Conservation (phyloP, 92 coral and sea anemone species). For the Blastomussa wellsi region DNA sequence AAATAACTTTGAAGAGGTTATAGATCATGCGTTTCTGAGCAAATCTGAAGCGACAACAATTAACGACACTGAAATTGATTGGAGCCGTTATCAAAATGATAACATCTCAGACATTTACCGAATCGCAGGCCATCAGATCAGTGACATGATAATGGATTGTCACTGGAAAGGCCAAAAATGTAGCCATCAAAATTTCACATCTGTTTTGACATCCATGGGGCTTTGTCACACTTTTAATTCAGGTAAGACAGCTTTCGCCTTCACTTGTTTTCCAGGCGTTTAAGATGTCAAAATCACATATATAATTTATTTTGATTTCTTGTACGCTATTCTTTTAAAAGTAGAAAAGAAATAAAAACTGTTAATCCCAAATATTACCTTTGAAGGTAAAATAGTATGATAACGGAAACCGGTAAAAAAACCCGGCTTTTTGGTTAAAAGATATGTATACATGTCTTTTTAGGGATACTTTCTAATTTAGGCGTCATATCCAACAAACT, state of each 20-base stretch:
- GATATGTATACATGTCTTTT: too few species aligned
- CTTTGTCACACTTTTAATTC: slow-evolving; percentile 61
- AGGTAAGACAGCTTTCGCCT: slow-evolving; percentile 23
- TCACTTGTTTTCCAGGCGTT: background rate
- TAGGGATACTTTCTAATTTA: too few species aligned
- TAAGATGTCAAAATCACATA: background rate
- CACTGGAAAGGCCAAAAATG: slow-evolving; percentile 46
- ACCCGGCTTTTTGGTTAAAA: too few species aligned
- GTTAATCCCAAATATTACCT: too few species aligned
- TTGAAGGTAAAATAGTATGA: too few species aligned
- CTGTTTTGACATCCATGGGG: slow-evolving; percentile 57
- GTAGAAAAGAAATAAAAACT: too few species aligned
- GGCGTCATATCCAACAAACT: too few species aligned
- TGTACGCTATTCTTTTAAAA: too few species aligned
- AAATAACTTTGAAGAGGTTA: background rate
- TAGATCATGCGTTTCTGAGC: background rate
- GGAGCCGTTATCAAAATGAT: background rate
- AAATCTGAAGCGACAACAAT: background rate
- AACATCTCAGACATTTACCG: slow-evolving; percentile 4
- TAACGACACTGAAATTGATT: slow-evolving; percentile 24
- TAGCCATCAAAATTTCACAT: slow-evolving; percentile 33
- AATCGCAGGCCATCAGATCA: slow-evolving; percentile 37
- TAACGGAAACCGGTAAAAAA: too few species aligned
- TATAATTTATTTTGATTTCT: too few species aligned
- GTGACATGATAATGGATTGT: slow-evolving; percentile 31